Evolutionary conservation across 2,797 vertebrate genomes (phyloP).

Genomic region (Hippopotamyrus pictus): DNA sequence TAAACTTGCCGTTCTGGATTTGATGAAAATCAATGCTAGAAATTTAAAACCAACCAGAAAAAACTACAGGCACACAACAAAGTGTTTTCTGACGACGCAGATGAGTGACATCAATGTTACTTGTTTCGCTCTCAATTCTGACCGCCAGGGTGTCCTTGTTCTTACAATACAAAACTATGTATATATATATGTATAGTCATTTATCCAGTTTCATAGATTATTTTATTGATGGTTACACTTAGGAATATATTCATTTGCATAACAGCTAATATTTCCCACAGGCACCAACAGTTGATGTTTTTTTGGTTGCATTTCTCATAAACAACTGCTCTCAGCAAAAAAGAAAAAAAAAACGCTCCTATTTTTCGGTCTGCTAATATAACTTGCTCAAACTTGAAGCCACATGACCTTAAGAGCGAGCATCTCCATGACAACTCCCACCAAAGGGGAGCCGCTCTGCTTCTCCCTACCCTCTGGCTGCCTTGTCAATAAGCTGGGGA

Average conservation of each 20-base stretch:
- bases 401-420: not conserved
- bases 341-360: not conserved
- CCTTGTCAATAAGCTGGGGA: not conserved
- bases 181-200: not conserved
- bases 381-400: conserved; percentile 29
- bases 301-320: not conserved
- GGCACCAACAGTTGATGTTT: not conserved
- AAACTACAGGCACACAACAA: not conserved
- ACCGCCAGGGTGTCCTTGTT: conserved; percentile 32
- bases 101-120: not conserved
- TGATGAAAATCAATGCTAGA: not conserved
- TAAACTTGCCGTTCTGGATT: not conserved
- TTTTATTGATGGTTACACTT: not conserved
- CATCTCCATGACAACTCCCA: conserved; percentile 13
- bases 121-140: conserved; percentile 55
- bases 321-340: not conserved
- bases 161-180: not conserved
- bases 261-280: not conserved
- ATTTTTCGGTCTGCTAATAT: not conserved
- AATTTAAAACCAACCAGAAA: not conserved
- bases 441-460: not conserved
- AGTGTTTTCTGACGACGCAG: not conserved
- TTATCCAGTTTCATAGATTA: not conserved
- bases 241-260: not conserved
- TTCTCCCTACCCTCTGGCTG: conserved; percentile 9